A percentile compares a stretch with the other conserved stretches of the same genome.
Evolutionary conservation across 2,113 vertebrate genomes (phyloP).

Genomic region (Sprattus sprattus): DNA sequence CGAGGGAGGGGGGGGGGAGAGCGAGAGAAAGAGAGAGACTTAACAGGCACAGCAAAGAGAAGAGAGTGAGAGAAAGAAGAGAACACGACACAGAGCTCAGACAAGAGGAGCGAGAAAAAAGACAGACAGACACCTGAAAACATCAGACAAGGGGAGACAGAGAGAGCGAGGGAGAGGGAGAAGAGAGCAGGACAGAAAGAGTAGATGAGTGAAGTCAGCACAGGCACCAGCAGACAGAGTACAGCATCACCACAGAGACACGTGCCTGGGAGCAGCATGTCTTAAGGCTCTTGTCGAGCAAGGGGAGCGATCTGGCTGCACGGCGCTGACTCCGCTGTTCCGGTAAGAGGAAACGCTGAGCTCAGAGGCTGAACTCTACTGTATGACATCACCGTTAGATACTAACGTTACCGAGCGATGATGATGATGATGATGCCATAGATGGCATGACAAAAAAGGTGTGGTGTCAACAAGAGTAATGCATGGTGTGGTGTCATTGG

Average conservation of each 20-base stretch:
- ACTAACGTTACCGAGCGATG: too few relatives aligned
- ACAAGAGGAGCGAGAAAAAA: not conserved
- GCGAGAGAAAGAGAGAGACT: not conserved
- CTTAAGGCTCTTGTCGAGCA: slow-evolving; percentile 31
- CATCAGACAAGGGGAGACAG: not conserved
- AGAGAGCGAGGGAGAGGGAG: not conserved
- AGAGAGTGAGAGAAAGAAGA: not conserved
- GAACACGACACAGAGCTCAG: not conserved
- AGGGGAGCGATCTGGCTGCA: not conserved
- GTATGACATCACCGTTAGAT: too few relatives aligned
- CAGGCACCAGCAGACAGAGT: not conserved
- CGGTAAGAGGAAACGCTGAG: not conserved
- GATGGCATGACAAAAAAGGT: not conserved
- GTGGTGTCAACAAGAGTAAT: not conserved
- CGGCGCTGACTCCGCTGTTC: not conserved
- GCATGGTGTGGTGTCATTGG: not conserved
- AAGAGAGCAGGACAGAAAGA: not conserved
- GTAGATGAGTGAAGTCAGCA: not conserved
- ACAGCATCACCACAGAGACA: not conserved
- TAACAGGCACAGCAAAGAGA: not conserved
- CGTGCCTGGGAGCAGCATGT: slow-evolving; percentile 24
- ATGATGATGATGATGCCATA: too few relatives aligned
- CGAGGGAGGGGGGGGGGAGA: not conserved
- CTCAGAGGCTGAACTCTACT: too few relatives aligned
- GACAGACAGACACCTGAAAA: not conserved